Base-by-base conservation (phyloP, 2,113 vertebrate species). In the Dasypus novemcinctus region DNA sequence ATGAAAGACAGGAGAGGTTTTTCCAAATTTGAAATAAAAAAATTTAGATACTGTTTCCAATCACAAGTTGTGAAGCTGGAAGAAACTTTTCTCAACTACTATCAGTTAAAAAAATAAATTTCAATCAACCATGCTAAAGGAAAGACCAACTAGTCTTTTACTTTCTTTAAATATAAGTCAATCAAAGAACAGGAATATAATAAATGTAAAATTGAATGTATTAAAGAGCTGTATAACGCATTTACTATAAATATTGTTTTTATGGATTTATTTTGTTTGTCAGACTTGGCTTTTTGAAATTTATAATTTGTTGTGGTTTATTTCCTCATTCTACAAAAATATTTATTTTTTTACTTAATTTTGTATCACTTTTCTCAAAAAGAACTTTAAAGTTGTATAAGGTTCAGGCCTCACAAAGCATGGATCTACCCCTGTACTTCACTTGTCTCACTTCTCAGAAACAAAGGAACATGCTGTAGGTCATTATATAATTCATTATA, bases 291-390 rank as follows among this genome's bases (percentile, higher is more conserved):
- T 43, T 74, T 87, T 84, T 49, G 11, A 74, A 83, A 41, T 74
- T 63, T 57, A 5, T 68, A 57, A 68, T 66, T 59, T 80, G 17
- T 54, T 87, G 10, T 36, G 23, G 15, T 59, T 93, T 81, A 57
- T 63, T 94, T 92, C 46, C 41, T 94, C 59, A 80, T 71, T 87
- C 76, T 80, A 31, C 14, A 84, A 83, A 90, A 63, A 57, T 43
- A 33, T 31, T 84, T 57, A 7, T 41, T 89, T 41, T 83, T 57
- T 80, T 74, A 49, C 7, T 66, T 88, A 93, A 76, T 81, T 94
- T 83, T 87, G 4, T 71, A 59, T 63, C 78, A 8, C 84, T 92
- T 89, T 92, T 68, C 61, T 78, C 68, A 15, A 82, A 87, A 74
- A 87, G 2, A 66, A 79, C 27, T 84, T 43, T 31, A 91, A 86